Percentiles rank a stretch among this genome's conserved stretches.
Conservation (phyloP, 2,113 vertebrate genomes). For the Ammospiza nelsoni region DNA sequence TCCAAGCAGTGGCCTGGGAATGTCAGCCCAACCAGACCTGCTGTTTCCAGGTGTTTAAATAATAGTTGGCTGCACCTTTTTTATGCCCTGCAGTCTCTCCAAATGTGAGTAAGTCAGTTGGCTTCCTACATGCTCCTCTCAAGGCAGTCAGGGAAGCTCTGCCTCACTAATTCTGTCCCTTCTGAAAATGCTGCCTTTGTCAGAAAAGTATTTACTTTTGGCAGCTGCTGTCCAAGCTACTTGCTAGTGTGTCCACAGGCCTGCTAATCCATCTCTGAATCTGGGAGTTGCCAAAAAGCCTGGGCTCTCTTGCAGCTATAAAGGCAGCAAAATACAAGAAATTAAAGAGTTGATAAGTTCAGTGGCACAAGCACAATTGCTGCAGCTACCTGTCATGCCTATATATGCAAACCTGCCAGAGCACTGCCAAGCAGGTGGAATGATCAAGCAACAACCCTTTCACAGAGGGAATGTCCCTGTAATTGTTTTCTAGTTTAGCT, state of each 20-base stretch:
- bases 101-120: neutral
- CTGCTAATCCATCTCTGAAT: neutral
- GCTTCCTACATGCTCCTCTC: neutral
- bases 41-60: neutral
- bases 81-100: neutral
- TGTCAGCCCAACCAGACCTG: neutral
- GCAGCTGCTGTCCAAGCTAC: neutral
- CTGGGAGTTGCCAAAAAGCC: neutral
- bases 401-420: neutral
- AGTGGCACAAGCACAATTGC: neutral
- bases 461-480: neutral
- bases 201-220: neutral
- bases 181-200: neutral
- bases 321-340: neutral
- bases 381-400: neutral
- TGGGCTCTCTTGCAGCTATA: neutral
- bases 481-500: neutral
- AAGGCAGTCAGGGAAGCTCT: neutral
- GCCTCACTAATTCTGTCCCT: neutral
- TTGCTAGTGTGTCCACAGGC: neutral
- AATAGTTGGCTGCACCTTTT: neutral
- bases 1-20: neutral
- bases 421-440: neutral
- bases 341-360: neutral
- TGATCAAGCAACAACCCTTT: neutral